A percentile compares a stretch with the other conserved stretches of the same genome.
phyloP scores from a whole-genome alignment of 1,140 invertebrate genomes.

The Pseudomyrmex dendroicus region DNA sequence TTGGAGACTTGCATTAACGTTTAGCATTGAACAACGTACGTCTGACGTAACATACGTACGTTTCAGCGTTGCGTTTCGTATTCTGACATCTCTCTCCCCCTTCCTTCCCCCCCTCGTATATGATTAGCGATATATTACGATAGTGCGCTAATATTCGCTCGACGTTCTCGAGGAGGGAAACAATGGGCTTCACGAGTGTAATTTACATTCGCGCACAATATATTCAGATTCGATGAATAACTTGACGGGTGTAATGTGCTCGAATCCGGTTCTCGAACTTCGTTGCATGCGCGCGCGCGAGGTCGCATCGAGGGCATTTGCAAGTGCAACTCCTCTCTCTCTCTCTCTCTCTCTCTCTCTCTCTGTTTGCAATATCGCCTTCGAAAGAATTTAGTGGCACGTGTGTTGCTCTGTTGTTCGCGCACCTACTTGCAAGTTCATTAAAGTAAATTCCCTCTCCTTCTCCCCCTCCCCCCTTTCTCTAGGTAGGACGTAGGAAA shows the following conservation, averaged over 20 bases:
- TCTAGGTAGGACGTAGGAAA: background rate
- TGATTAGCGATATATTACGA: conserved; percentile 25
- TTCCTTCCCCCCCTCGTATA: background rate
- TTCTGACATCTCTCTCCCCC: too few relatives aligned
- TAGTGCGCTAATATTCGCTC: conserved; percentile 37
- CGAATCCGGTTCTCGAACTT: conserved; percentile 15
- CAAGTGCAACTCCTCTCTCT: background rate
- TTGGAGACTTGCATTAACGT: conserved; percentile 6
- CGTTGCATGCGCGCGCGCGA: background rate
- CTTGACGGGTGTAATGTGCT: background rate
- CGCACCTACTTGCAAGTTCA: background rate
- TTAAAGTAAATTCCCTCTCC: conserved; percentile 6
- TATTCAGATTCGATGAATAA: conserved; percentile 40
- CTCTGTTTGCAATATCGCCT: background rate
- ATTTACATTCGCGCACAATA: conserved; percentile 39
- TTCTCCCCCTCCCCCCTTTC: too few relatives aligned
- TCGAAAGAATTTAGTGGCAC: conserved; percentile 30
- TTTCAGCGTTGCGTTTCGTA: too few relatives aligned
- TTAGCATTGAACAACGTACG: background rate
- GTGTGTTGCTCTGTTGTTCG: background rate
- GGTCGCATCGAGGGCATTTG: background rate
- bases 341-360: too few relatives aligned
- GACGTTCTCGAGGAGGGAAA: conserved; percentile 16
- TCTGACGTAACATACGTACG: too few relatives aligned
- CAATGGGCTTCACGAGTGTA: conserved; percentile 21